These are phyloP conservation scores for Xenentodon cancila DNA, from an alignment of 2,797 vertebrate species.

Conservation along the genomic window DNA sequence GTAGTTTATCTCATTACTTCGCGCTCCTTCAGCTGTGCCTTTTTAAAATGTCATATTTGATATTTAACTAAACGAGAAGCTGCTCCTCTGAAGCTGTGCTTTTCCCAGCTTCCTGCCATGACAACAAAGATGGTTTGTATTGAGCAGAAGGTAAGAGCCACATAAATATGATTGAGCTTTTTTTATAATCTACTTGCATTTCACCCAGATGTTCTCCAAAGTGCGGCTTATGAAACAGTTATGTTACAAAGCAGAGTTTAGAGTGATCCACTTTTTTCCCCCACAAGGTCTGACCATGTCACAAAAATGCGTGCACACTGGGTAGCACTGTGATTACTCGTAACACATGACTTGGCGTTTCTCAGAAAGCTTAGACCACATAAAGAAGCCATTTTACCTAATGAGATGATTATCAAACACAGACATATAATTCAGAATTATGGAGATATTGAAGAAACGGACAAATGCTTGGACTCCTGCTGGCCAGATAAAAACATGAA, in stretches of 20 bases:
- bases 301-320: background rate
- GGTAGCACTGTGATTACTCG: background rate
- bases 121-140: background rate
- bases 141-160: too few relatives aligned
- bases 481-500: too few relatives aligned
- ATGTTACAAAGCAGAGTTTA: background rate
- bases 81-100: background rate
- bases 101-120: background rate
- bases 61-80: background rate
- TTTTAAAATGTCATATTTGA: background rate
- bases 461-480: too few relatives aligned
- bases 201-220: background rate
- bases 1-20: background rate
- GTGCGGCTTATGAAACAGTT: background rate
- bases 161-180: too few relatives aligned
- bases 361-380: background rate
- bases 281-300: background rate
- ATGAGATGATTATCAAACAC: background rate
- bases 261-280: background rate
- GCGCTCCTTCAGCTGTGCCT: background rate
- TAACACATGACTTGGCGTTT: background rate
- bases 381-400: background rate
- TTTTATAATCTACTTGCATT: background rate
- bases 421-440: background rate
- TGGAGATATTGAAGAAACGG: background rate